These are phyloP conservation scores for Brachynemurus nebulosus DNA, from an alignment of 2,888 invertebrate species.

Conservation along the genomic window DNA sequence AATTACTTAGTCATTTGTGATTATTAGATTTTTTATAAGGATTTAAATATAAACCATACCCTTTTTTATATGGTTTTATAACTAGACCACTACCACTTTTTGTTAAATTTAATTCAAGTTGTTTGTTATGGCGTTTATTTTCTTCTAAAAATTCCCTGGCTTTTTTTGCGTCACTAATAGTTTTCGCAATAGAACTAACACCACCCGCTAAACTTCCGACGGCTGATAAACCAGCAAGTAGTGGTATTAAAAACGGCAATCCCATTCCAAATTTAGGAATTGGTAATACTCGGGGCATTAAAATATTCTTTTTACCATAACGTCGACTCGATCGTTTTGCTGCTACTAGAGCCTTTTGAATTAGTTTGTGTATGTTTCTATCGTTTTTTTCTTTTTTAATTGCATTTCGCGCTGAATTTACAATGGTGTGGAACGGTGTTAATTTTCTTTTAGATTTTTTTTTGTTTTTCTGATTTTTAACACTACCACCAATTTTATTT, in stretches of 20 bases:
- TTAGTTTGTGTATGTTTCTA: constrained; percentile 15
- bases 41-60: neutral
- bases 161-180: constrained; percentile 21
- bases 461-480: too few relatives aligned
- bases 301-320: constrained; percentile 8
- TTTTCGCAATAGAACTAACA: constrained; percentile 22
- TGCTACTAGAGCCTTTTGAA: constrained; percentile 5
- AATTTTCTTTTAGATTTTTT: too few relatives aligned
- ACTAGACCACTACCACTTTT: constrained; percentile 23
- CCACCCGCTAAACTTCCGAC: constrained; percentile 24
- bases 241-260: constrained; percentile 21
- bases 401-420: too few relatives aligned
- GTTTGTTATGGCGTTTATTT: constrained; percentile 1
- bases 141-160: constrained; percentile 18
- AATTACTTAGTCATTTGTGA: neutral
- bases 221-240: constrained; percentile 23
- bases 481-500: constrained; percentile 18
- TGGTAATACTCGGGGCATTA: constrained; percentile 19
- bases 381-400: too few relatives aligned
- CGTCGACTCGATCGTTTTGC: constrained; percentile 5
- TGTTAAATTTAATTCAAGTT: constrained; percentile 7
- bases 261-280: constrained; percentile 21
- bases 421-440: too few relatives aligned
- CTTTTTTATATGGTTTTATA: constrained; percentile 19
- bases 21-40: constrained; percentile 4